Percentiles rank a stretch among this genome's conserved stretches.
Evolutionary conservation across 2,888 invertebrate genomes (phyloP).

Genomic region (Celastrina argiolus): DNA sequence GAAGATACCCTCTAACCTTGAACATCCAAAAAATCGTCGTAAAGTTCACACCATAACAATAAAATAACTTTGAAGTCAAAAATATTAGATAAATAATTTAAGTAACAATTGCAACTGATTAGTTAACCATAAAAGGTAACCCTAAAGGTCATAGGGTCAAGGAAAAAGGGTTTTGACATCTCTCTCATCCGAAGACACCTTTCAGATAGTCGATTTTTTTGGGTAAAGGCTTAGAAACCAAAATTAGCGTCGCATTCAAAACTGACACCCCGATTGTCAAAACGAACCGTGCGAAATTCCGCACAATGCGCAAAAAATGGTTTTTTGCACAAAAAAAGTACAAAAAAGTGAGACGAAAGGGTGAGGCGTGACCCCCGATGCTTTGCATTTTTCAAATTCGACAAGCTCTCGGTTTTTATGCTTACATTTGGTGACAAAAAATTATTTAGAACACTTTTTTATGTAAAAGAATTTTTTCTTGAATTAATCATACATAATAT

Average conservation of each 20-base stretch:
- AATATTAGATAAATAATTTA: constrained; percentile 20
- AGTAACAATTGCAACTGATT: constrained; percentile 50
- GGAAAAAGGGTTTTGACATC: constrained; percentile 53
- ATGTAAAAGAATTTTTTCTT: too few relatives aligned
- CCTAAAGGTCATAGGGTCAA: constrained; percentile 52
- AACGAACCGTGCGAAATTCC: constrained; percentile 75
- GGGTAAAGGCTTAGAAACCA: constrained; percentile 59
- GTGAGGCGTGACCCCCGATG: constrained; percentile 35
- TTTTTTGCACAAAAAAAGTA: constrained; percentile 39
- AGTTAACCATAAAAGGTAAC: constrained; percentile 45
- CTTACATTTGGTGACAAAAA: background rate
- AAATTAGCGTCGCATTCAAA: constrained; percentile 73
- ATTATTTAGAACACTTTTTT: background rate
- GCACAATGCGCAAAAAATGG: constrained; percentile 49
- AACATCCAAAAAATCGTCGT: background rate
- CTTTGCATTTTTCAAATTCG: constrained; percentile 28
- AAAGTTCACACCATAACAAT: background rate
- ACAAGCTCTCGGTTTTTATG: constrained; percentile 30
- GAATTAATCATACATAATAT: background rate
- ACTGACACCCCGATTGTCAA: constrained; percentile 53
- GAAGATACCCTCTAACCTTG: background rate
- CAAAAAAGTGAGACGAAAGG: constrained; percentile 45
- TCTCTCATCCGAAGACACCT: constrained; percentile 54
- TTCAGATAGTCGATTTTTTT: constrained; percentile 54
- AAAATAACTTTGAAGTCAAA: background rate